Percentiles rank a stretch among this genome's conserved stretches.
These are phyloP conservation scores for Amblyraja radiata DNA, from an alignment of 2,797 vertebrate species.

Conservation along the genomic window DNA sequence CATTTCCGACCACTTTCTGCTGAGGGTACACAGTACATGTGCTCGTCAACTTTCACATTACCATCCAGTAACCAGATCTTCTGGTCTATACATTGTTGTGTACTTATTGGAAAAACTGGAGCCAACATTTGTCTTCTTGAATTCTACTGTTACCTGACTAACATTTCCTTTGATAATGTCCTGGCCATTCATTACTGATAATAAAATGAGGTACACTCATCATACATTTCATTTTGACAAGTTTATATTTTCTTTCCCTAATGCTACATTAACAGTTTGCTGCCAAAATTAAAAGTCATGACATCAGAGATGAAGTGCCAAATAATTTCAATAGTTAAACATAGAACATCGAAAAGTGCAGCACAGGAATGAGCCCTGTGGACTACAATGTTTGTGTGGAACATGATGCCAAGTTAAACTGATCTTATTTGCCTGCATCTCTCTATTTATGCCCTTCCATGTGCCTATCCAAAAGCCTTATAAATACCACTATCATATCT, in stretches of 20 bases:
- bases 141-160: not conserved
- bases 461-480: too few species aligned
- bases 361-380: too few species aligned
- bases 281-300: not conserved
- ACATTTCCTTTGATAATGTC: not conserved
- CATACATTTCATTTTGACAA: not conserved
- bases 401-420: too few species aligned
- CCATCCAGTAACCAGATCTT: not conserved
- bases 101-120: not conserved
- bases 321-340: too few species aligned
- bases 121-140: not conserved
- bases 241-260: not conserved
- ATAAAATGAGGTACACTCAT: not conserved
- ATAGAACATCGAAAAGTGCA: too few species aligned
- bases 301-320: not conserved
- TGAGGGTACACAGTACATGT: not conserved
- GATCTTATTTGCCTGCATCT: too few species aligned
- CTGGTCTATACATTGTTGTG: not conserved
- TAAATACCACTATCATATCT: too few species aligned
- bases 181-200: not conserved
- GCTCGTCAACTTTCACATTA: not conserved
- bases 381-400: too few species aligned
- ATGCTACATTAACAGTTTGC: not conserved
- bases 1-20: not conserved
- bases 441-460: too few species aligned